Conservation (phyloP, 2,888 invertebrate genomes). For the Drosophila picticornis region DNA sequence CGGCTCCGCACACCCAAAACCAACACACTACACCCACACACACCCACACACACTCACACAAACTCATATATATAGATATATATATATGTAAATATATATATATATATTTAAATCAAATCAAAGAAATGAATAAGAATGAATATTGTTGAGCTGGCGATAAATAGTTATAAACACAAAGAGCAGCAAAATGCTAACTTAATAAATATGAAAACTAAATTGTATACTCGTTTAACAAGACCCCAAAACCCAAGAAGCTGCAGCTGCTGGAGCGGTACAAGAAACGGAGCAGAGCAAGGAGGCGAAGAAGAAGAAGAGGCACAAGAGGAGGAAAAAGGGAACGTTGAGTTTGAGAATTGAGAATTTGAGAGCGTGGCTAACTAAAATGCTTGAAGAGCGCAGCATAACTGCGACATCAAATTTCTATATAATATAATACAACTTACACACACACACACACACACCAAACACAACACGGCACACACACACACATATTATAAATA, state of each 20-base stretch:
- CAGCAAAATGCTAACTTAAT: conserved; percentile 57
- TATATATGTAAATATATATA: conserved; percentile 17
- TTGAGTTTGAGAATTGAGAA: conserved; percentile 28
- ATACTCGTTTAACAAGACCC: conserved; percentile 79
- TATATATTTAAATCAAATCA: conserved; percentile 36
- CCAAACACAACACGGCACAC: conserved; percentile 22
- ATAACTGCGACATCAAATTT: conserved; percentile 59
- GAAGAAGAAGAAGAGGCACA: background rate
- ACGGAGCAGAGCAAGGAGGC: background rate
- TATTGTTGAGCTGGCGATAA: conserved; percentile 57
- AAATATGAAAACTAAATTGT: conserved; percentile 69
- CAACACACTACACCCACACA: conserved; percentile 2
- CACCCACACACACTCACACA: background rate
- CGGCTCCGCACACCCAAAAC: conserved; percentile 44
- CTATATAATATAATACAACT: conserved; percentile 61
- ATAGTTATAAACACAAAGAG: conserved; percentile 46
- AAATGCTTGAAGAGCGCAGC: conserved; percentile 38
- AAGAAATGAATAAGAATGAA: conserved; percentile 37
- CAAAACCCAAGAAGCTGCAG: conserved; percentile 48
- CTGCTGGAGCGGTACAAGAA: conserved; percentile 17
- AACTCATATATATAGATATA: background rate
- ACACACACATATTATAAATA: conserved; percentile 61
- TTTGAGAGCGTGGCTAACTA: conserved; percentile 52
- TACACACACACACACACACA: conserved; percentile 31
- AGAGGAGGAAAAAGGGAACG: background rate